Base-by-base conservation (phyloP, 1,140 invertebrate species). In the Magallana angulata region DNA sequence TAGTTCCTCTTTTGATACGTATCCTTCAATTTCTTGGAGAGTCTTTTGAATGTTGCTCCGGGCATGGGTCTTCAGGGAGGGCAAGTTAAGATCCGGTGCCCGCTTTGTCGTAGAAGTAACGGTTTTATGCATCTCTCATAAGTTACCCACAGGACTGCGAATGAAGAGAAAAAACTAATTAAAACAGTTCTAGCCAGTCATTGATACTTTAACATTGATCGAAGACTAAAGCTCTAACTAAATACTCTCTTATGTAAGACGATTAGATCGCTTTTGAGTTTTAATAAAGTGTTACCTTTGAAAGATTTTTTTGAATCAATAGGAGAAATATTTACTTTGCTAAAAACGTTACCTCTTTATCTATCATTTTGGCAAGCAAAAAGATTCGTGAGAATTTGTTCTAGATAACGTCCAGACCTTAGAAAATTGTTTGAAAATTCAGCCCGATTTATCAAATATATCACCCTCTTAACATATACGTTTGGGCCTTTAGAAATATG, bases 31-130 rank as follows among this genome's bases (percentile, higher is more conserved):
- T 24, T 84, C 82, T 14, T 84, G 82, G 36, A 84, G 12, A 16
- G 57, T 59, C 30, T 24, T 48, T 56, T 84, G 82, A 60, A 84
- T 84, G 82, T 84, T 84, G 30, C 82, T 62, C 16, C 82, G 82
- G 18, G 57, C 30, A 36, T 84, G 82, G 8, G 57, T n/a, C 24
- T 84, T 84, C 58, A 84, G n/a, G 24, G 82, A 57, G 14, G 82
- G 82, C 16, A 84, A 16, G 36, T 84, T 84, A 16, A 84, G 11
- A 84, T 84, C 59, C 2, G 57, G 11, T 84, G 59, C 36, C 7
- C 57, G 82, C 59, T 84, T 84, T 58, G 56, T 7, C 7, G 57
- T 18, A 11, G 58, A 36, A n/a, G 16, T 16, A 9, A 18, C 57
- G 7, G 82, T 36, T 36, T 84, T 84, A 16, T 60, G 18, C 82